Percentiles rank a stretch among this genome's conserved stretches.
phyloP scores from a whole-genome alignment of 2,888 invertebrate species.

The Trilocha varians region DNA sequence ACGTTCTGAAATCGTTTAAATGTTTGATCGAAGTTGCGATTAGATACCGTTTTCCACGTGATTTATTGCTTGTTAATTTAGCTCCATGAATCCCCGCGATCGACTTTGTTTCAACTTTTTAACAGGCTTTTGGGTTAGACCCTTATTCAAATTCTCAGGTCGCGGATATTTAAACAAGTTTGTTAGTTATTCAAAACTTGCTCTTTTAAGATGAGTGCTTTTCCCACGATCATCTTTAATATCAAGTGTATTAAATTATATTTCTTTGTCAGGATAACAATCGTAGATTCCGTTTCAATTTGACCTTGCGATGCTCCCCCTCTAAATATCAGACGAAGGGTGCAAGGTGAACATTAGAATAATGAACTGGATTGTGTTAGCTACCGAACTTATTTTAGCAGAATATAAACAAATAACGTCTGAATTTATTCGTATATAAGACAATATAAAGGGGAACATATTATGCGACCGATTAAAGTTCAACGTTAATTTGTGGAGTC shows the following conservation, averaged over 20 bases:
- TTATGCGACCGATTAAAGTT: conserved; percentile 34
- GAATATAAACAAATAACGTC: conserved; percentile 32
- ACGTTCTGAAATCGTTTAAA: not conserved
- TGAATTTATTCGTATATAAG: conserved; percentile 31
- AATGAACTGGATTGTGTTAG: conserved; percentile 4
- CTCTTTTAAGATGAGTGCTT: too few relatives aligned
- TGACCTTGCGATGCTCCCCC: conserved; percentile 40
- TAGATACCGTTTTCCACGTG: conserved; percentile 17
- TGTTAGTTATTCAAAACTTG: too few relatives aligned
- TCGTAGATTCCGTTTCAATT: conserved; percentile 22
- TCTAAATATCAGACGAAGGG: conserved; percentile 29
- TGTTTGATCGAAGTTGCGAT: not conserved
- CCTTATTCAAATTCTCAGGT: conserved; percentile 24
- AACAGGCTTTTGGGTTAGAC: conserved; percentile 18
- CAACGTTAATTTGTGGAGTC: conserved; percentile 16
- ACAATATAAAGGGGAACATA: conserved; percentile 27
- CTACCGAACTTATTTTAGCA: conserved; percentile 8
- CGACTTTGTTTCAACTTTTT: conserved; percentile 31
- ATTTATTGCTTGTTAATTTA: conserved; percentile 31
- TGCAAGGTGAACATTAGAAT: conserved; percentile 30
- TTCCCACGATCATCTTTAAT: too few relatives aligned
- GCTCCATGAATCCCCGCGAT: conserved; percentile 17
- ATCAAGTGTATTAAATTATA: conserved; percentile 35
- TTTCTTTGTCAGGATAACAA: conserved; percentile 24
- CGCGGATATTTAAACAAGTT: conserved; percentile 13